Evolutionary conservation across 1,140 invertebrate species (phyloP).

Genomic region (Drosophila orosa): DNA sequence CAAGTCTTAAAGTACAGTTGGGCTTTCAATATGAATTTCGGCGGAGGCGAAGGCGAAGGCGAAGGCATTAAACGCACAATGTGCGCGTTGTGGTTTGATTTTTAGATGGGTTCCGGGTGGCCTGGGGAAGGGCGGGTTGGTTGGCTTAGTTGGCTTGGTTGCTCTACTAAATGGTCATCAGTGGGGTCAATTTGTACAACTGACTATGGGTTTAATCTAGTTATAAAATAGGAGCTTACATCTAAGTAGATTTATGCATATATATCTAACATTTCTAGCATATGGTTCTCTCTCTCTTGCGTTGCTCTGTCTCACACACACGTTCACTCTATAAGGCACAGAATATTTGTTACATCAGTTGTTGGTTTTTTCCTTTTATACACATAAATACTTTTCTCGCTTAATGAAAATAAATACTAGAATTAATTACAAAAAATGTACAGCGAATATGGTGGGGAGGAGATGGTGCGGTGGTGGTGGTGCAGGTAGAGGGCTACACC

Average conservation of each 20-base stretch:
- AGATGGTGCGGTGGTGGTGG: slow-evolving; percentile 12
- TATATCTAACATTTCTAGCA: slow-evolving; percentile 66
- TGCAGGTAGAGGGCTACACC: slow-evolving; percentile 85
- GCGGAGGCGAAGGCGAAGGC: slow-evolving; percentile 32
- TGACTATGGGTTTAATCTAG: slow-evolving; percentile 60
- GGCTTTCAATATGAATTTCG: slow-evolving; percentile 79
- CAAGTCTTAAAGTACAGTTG: slow-evolving; percentile 80
- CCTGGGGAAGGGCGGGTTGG: slow-evolving; percentile 17
- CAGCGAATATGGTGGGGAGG: slow-evolving; percentile 61
- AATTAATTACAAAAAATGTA: slow-evolving; percentile 80
- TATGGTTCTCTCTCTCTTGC: slow-evolving; percentile 49
- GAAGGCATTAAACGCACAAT: slow-evolving; percentile 67
- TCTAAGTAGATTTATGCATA: slow-evolving; percentile 47
- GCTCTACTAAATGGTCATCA: slow-evolving; percentile 50
- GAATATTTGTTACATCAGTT: slow-evolving; percentile 81
- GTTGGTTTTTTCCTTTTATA: slow-evolving; percentile 40
- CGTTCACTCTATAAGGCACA: slow-evolving; percentile 77
- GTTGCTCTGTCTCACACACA: slow-evolving; percentile 38
- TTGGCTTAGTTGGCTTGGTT: slow-evolving; percentile 30
- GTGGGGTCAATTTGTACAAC: slow-evolving; percentile 73
- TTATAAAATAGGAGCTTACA: slow-evolving; percentile 33
- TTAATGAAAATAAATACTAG: slow-evolving; percentile 78
- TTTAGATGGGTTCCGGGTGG: slow-evolving; percentile 6
- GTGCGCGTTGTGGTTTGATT: slow-evolving; percentile 61
- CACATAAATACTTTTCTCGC: slow-evolving; percentile 78